Conservation (phyloP, 2,113 vertebrate species). For the Erythrolamprus reginae region DNA sequence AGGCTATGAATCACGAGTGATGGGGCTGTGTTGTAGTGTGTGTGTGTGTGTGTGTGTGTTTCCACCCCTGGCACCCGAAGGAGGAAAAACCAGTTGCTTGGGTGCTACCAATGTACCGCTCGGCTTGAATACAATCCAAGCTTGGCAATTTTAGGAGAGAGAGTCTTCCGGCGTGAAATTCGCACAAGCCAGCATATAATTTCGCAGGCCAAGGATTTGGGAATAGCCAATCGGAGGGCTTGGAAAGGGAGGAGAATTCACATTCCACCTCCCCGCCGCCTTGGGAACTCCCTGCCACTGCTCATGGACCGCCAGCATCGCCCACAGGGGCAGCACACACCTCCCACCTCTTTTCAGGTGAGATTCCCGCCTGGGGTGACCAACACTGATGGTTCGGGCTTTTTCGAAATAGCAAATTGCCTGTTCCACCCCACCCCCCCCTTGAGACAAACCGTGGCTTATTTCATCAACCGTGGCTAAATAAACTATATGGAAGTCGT, state of each 20-base stretch:
- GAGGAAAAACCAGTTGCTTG: background rate
- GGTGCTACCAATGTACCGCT: accelerated
- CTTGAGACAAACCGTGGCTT: background rate
- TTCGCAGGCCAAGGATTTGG: background rate
- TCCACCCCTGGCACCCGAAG: background rate
- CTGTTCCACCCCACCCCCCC: too few species aligned
- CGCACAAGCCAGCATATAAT: background rate
- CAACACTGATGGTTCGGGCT: background rate
- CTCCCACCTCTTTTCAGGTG: too few species aligned
- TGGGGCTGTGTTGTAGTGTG: accelerated
- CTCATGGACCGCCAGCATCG: background rate
- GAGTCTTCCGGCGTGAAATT: background rate
- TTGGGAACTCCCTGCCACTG: background rate
- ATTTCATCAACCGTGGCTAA: background rate
- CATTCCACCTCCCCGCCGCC: background rate
- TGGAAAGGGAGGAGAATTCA: background rate
- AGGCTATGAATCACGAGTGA: background rate
- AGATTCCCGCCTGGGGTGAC: background rate
- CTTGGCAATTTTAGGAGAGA: background rate
- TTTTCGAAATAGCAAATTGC: background rate
- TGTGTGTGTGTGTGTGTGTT: background rate
- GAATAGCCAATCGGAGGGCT: background rate
- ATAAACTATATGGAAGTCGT: background rate
- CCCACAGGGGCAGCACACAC: background rate
- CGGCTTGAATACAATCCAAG: background rate